Percentiles rank a stretch among this genome's conserved stretches.
phyloP scores from a whole-genome alignment of 2,113 vertebrate genomes.

The Coptodon rendalli region DNA sequence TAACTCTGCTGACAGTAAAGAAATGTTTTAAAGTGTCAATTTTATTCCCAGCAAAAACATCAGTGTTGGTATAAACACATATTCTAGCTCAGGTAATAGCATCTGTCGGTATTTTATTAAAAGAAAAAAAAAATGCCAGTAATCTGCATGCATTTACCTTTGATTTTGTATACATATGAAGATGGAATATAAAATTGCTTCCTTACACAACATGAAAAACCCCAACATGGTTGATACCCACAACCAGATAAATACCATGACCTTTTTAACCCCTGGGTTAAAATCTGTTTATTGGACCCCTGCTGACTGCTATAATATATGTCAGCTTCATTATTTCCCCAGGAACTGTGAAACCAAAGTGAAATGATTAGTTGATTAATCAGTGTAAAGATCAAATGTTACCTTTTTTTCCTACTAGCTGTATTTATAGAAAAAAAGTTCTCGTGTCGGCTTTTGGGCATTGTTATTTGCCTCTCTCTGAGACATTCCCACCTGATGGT shows the following conservation, averaged over 20 bases:
- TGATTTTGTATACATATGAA: background rate
- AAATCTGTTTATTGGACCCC: background rate
- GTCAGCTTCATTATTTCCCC: background rate
- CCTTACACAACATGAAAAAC: background rate
- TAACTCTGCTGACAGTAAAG: background rate
- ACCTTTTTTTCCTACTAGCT: background rate
- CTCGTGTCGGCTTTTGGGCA: fast-evolving
- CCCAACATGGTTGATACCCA: background rate
- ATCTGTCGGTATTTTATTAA: background rate
- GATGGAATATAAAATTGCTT: background rate
- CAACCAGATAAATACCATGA: background rate
- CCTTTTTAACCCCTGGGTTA: background rate
- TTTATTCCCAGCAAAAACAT: background rate
- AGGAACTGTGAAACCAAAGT: background rate
- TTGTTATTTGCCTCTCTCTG: no score
- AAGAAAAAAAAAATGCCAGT: background rate
- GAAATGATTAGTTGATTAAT: background rate
- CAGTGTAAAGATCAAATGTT: background rate
- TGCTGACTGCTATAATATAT: background rate
- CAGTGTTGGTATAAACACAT: background rate
- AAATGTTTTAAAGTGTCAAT: background rate
- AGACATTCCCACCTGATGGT: no score
- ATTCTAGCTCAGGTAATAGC: background rate
- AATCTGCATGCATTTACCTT: background rate
- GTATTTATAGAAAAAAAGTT: background rate